Conservation (phyloP, 2,888 invertebrate genomes). For the Suillia variegata region DNA sequence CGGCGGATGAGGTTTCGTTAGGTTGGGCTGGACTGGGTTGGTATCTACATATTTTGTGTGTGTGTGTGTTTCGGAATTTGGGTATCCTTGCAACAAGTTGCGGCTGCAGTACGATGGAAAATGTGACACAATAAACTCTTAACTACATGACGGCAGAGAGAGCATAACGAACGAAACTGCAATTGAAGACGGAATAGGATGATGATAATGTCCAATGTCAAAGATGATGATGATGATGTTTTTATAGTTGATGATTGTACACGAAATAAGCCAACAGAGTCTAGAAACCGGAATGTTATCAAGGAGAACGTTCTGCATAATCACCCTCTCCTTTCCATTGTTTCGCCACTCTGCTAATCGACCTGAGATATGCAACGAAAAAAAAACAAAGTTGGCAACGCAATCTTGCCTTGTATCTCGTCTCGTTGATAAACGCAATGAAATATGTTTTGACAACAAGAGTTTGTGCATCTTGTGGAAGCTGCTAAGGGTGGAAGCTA, state of each 20-base stretch:
- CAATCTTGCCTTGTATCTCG: neutral
- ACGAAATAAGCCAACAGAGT: conserved; percentile 17
- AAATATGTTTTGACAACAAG: neutral
- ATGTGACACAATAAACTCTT: neutral
- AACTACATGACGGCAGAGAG: neutral
- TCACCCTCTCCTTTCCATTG: no score
- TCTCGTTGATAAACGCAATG: neutral
- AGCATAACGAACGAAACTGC: neutral
- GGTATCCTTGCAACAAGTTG: conserved; percentile 15
- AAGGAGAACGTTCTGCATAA: no score
- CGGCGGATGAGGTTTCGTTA: neutral
- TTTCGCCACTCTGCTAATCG: no score
- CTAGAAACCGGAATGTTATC: no score
- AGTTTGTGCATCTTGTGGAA: neutral
- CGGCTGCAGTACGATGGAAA: neutral
- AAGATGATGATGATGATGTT: neutral
- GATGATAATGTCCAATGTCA: neutral
- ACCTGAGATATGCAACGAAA: no score
- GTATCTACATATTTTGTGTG: neutral
- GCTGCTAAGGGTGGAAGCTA: neutral
- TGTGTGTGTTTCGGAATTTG: neutral
- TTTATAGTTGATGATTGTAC: neutral
- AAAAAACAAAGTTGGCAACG: no score
- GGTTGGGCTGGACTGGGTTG: neutral
- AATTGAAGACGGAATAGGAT: neutral